Evolutionary conservation across 2,888 invertebrate species (phyloP), one percentile per base, ranked within the genome.

Genomic region (Drosophila conformis): DNA sequence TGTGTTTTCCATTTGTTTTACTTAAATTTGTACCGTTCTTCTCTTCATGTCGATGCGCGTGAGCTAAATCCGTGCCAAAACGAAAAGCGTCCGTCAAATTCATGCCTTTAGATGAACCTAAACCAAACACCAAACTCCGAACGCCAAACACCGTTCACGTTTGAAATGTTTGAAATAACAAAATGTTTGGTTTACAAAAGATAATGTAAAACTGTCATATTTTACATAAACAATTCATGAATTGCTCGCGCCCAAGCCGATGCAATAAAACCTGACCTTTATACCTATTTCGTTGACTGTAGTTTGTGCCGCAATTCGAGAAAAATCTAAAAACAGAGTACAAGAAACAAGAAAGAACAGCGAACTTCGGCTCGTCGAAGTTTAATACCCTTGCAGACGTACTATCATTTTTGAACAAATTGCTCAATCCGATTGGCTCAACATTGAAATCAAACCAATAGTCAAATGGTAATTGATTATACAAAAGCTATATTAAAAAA

Each of bases 1-100:
- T 46, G 58, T 58, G 58, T 51, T 59, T 56, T 35, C 35, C 57
- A 56, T 46, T 64, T 25, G 64, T 51, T 38, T 62, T 48, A 31
- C 54, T 40, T 29, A 76, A 73, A 70, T 72, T 25, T 57, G 65
- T 79, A 79, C 51, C 71, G 67, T 73, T 63, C 52, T 78, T 76
- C 60, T 64, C 62, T 46, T 29, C 27, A 67, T 62, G n/a, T 71
- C 72, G 61, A 72, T 83, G 82, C 80, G 80, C 78, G 69, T 68
- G 85, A 88, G 88, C 80, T 72, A 69, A 80, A 90, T 91, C 91
- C 91, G 91, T 89, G 91, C 86, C 91, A 91, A 91, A 82, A 91
- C 91, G 91, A 91, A 92, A 91, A 91, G 91, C 91, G 91, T 91
- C 91, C 91, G 91, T 91, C 91, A 91, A 91, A 91, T 92, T 82